Evolutionary conservation across 2,113 vertebrate genomes (phyloP).

Genomic region (Hemibagrus wyckioides): DNA sequence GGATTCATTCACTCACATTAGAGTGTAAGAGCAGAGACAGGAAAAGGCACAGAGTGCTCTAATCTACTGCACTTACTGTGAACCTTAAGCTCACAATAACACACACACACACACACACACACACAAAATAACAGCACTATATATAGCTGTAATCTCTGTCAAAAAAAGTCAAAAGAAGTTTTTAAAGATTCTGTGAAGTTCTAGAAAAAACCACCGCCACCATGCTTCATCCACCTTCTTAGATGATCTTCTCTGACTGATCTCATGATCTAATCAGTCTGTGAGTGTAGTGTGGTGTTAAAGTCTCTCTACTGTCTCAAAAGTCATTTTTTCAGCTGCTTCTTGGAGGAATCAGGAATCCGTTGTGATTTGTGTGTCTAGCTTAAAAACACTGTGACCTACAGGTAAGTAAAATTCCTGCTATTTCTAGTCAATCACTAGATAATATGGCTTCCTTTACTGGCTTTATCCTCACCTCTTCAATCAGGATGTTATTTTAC

Average conservation of each 20-base stretch:
- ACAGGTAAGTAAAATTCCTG: neutral
- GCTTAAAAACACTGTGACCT: neutral
- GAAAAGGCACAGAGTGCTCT: constrained; percentile 1
- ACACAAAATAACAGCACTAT: neutral
- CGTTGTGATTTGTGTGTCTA: neutral
- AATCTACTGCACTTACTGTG: constrained; percentile 6
- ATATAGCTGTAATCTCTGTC: neutral
- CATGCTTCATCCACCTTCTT: neutral
- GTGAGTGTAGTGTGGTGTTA: neutral
- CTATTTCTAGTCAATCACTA: neutral
- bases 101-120: neutral
- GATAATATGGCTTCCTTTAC: neutral
- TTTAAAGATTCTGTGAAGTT: neutral
- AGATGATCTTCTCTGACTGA: neutral
- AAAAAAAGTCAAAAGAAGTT: neutral
- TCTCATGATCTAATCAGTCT: neutral
- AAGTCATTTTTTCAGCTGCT: neutral
- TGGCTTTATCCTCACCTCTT: neutral
- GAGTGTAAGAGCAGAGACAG: constrained; percentile 8
- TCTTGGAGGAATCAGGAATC: neutral
- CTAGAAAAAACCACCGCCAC: neutral
- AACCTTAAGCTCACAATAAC: neutral
- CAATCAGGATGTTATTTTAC: no score
- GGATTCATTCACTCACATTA: constrained; percentile 25
- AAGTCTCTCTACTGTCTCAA: neutral